A percentile compares a stretch with the other conserved stretches of the same genome.
Conservation (phyloP, 2,888 invertebrate genomes). For the Dorcus hopei region DNA sequence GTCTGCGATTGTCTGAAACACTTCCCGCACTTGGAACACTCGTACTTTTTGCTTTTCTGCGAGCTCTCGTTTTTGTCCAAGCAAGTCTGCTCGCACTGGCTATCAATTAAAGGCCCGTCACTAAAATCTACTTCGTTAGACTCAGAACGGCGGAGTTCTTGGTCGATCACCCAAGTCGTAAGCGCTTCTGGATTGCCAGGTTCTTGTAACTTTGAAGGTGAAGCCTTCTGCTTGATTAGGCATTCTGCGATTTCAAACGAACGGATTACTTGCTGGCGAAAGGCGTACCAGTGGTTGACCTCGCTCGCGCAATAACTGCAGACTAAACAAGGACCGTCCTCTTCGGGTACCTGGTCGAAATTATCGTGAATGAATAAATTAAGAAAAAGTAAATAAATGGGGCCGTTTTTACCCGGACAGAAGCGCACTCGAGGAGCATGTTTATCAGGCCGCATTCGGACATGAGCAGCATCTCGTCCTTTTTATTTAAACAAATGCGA, state of each 20-base stretch:
- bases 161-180: too few species aligned
- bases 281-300: conserved; percentile 19
- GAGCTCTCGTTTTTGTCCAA: too few species aligned
- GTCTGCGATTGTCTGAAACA: conserved; percentile 49
- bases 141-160: too few species aligned
- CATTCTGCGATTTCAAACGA: conserved; percentile 18
- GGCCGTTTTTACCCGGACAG: conserved; percentile 41
- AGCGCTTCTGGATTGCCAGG: too few species aligned
- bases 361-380: not conserved
- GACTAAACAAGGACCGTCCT: not conserved
- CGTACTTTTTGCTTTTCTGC: conserved; percentile 6
- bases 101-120: too few species aligned
- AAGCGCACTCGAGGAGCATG: conserved; percentile 50
- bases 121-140: too few species aligned
- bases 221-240: conserved; percentile 6
- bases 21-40: conserved; percentile 48
- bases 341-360: not conserved
- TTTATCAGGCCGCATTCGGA: conserved; percentile 52
- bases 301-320: conserved; percentile 14
- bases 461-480: conserved; percentile 51
- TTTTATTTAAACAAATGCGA: conserved; percentile 50
- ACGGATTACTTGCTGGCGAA: conserved; percentile 18
- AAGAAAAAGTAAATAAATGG: not conserved
- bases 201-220: too few species aligned
- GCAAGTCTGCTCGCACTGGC: too few species aligned